Evolutionary conservation across 2,113 vertebrate species (phyloP).

Genomic region (Gasterosteus nipponicus): DNA sequence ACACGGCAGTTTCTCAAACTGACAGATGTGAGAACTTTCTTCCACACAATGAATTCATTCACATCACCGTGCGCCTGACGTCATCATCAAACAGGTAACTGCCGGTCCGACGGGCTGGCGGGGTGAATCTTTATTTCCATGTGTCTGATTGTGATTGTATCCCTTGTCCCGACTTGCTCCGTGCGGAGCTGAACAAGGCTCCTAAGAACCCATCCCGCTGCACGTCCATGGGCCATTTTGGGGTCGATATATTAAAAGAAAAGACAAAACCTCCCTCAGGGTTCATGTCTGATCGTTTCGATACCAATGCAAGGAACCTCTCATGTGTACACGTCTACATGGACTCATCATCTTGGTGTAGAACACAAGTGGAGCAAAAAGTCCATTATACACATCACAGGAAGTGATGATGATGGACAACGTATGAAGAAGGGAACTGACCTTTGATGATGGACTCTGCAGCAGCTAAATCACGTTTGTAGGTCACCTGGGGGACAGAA

Average conservation of each 20-base stretch:
- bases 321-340: conserved; percentile 16
- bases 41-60: conserved; percentile 67
- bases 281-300: conserved; percentile 22
- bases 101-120: conserved; percentile 63
- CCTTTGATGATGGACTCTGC: conserved; percentile 96
- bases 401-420: conserved; percentile 20
- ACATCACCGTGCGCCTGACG: conserved; percentile 42
- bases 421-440: conserved; percentile 73
- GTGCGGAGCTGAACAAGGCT: conserved; percentile 52
- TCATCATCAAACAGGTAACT: conserved; percentile 65
- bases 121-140: conserved; percentile 64
- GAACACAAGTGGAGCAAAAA: conserved; percentile 2
- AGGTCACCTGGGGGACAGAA: conserved; percentile 92
- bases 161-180: conserved; percentile 68
- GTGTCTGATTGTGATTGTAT: conserved; percentile 54
- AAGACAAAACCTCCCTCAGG: conserved; percentile 46
- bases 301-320: not conserved
- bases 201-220: conserved; percentile 40
- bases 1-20: conserved; percentile 41
- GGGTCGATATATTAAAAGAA: conserved; percentile 54
- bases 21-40: conserved; percentile 63
- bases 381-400: not conserved
- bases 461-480: conserved; percentile 92
- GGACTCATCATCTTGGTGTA: not conserved
- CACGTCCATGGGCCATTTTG: conserved; percentile 19